Conservation (phyloP, 2,797 vertebrate genomes). For the Kryptolebias ocellatus region DNA sequence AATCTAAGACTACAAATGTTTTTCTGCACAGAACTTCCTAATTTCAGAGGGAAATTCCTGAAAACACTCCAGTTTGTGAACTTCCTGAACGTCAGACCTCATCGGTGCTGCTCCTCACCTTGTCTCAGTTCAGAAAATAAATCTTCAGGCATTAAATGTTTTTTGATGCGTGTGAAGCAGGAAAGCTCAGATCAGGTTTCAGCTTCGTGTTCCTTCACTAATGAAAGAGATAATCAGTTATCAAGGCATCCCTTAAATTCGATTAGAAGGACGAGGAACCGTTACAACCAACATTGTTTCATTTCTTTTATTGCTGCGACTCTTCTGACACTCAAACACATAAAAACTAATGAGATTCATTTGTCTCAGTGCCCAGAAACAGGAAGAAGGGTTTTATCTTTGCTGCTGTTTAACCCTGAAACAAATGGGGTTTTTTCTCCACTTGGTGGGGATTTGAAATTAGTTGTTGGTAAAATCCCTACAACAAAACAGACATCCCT, state of each 20-base stretch:
- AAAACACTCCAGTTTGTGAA: background rate
- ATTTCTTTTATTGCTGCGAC: background rate
- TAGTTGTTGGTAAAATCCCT: too few species aligned
- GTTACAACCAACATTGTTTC: background rate
- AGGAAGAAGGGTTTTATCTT: too few species aligned
- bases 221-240: conserved; percentile 10
- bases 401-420: too few species aligned
- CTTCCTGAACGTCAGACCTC: background rate
- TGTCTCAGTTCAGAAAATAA: background rate
- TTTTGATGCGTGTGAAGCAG: too few species aligned
- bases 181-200: conserved; percentile 5
- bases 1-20: too few species aligned
- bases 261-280: background rate
- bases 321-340: background rate
- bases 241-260: background rate
- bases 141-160: too few species aligned
- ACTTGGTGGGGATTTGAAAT: too few species aligned
- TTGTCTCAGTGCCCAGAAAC: too few species aligned
- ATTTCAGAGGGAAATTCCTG: too few species aligned
- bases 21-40: too few species aligned
- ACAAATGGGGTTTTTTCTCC: too few species aligned
- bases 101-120: background rate
- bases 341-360: background rate
- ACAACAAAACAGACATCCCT: too few species aligned
- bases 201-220: background rate